Base-by-base conservation (phyloP, 2,888 invertebrate species). In the Drosophila austrosaltans region DNA sequence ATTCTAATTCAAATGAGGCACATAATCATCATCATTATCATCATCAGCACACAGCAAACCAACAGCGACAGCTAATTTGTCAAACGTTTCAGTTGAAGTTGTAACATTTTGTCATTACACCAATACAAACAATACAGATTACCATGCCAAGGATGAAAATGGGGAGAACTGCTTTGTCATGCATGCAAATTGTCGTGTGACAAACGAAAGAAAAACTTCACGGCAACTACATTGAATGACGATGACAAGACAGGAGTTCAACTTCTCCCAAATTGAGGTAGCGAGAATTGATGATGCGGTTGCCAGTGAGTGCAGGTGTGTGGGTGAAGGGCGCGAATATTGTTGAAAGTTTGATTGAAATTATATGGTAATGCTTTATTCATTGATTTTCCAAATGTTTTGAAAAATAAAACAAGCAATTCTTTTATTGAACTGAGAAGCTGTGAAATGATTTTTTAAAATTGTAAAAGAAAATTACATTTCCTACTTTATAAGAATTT, bases 51-150 rank as follows among this genome's bases (percentile, higher is more conserved):
- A 63, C 48, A 48, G 22, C 48, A 48, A 22, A 48, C 48, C 22
- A 48, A 10, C 22, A 48, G 22, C 48, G 48, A 48, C 22, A 48
- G 74, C 80, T 72, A 82, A 82, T 87, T 82, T 87, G 83, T 82
- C 86, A 85, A 78, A 76, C 68, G 53, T 63, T 72, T 39, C 22
- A 40, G 20, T 30, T 25, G 22, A 48, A 72, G 68, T 42, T 76
- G 76, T 63, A 71, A 58, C 70, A 78, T 76, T 78, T 72, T 76
- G 79, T 76, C 81, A 76, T 79, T 79, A 76, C 79, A 73, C 78
- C 79, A 78, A 70, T 72, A 71, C 66, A 72, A 65, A 71, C 66
- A 72, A 65, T 66, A 74, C 67, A 71, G 60, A 83, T 75, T 78
- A 73, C 68, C 75, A 68, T 60, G 53, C 39, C 40, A 25, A 10